Percentiles rank a stretch among this genome's conserved stretches.
phyloP scores from a whole-genome alignment of 2,113 vertebrate species.

The Pangasianodon hypophthalmus region DNA sequence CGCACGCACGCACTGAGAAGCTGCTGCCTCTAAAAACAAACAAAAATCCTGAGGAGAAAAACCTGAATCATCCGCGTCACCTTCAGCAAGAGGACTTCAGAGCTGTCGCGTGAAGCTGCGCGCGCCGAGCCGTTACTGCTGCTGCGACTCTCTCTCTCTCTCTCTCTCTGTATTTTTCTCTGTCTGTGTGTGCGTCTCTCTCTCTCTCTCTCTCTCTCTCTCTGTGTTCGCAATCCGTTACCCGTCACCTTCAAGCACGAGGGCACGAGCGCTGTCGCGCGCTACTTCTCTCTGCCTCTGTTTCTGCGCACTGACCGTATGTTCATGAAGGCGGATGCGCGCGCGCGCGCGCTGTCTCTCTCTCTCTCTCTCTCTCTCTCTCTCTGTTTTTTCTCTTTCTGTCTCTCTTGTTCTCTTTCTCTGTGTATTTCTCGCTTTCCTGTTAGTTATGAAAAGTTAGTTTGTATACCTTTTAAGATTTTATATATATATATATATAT shows the following conservation, averaged over 20 bases:
- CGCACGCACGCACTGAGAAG: neutral
- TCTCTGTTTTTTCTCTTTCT: neutral
- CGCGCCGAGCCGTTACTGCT: conserved; percentile 27
- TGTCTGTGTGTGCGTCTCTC: conserved; percentile 38
- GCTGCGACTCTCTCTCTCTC: conserved; percentile 33
- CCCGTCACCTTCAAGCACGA: conserved; percentile 58
- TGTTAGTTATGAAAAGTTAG: too few species aligned
- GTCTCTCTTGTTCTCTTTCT: neutral
- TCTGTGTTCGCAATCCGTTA: conserved; percentile 23
- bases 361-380: neutral
- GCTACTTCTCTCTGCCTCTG: conserved; percentile 51
- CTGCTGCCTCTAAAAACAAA: neutral
- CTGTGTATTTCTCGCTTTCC: neutral
- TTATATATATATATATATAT: too few species aligned
- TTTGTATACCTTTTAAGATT: too few species aligned
- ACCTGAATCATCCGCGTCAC: conserved; percentile 48
- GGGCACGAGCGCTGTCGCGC: conserved; percentile 32
- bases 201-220: conserved; percentile 27
- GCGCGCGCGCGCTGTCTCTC: neutral
- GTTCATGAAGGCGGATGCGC: conserved; percentile 61
- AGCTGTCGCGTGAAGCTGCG: conserved; percentile 65
- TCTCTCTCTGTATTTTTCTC: conserved; percentile 45
- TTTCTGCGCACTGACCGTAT: conserved; percentile 63
- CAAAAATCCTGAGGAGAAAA: neutral
- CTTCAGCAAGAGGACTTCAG: conserved; percentile 47